Conservation (phyloP, 2,888 invertebrate species). For the Aspidiotus destructor region DNA sequence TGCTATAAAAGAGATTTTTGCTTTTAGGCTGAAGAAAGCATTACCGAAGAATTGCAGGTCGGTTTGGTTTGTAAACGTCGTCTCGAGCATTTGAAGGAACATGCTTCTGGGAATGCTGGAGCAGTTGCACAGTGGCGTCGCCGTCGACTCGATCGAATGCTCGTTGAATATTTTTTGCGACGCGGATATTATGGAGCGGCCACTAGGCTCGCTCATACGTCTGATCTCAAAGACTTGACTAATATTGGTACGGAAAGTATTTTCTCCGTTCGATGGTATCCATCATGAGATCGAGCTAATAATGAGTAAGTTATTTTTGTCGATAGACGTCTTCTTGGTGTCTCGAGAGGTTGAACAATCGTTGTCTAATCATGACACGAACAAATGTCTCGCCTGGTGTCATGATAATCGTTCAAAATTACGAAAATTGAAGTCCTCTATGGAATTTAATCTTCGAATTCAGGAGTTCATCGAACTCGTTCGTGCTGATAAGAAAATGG, state of each 20-base stretch:
- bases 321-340: conserved; percentile 66
- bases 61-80: conserved; percentile 85
- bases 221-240: conserved; percentile 73
- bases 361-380: conserved; percentile 67
- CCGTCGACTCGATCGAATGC: conserved; percentile 83
- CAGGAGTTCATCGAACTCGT: conserved; percentile 94
- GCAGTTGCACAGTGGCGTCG: conserved; percentile 69
- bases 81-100: conserved; percentile 81
- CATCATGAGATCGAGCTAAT: not conserved
- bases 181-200: conserved; percentile 95
- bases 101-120: conserved; percentile 44
- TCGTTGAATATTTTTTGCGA: conserved; percentile 90
- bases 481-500: conserved; percentile 70
- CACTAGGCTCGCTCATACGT: conserved; percentile 69
- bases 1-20: conserved; percentile 18
- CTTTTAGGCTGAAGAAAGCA: conserved; percentile 71
- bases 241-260: conserved; percentile 60
- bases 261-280: not conserved
- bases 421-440: conserved; percentile 82
- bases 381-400: conserved; percentile 88
- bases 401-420: conserved; percentile 92
- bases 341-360: conserved; percentile 82
- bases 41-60: conserved; percentile 81
- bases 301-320: not conserved
- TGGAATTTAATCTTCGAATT: conserved; percentile 88